These are phyloP conservation scores for Thymelicus sylvestris DNA, from an alignment of 2,888 invertebrate species.

Conservation along the genomic window DNA sequence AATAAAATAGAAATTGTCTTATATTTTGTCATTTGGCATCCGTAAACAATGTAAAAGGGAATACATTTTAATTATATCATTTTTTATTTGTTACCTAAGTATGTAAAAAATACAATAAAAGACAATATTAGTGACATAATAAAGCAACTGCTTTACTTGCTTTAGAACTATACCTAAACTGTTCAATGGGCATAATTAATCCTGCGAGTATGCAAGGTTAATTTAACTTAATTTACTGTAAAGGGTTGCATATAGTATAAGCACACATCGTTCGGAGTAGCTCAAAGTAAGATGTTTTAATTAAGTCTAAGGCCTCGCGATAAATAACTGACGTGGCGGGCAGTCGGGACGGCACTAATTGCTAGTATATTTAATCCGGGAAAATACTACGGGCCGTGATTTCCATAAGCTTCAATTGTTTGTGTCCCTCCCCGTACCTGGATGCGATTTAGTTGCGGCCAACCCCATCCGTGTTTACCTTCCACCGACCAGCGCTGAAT, in stretches of 20 bases:
- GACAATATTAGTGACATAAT: too few relatives aligned
- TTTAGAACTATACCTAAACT: too few relatives aligned
- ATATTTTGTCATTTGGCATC: too few relatives aligned
- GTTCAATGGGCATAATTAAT: not conserved
- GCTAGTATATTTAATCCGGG: slow-evolving; percentile 82
- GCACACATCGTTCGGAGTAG: slow-evolving; percentile 57
- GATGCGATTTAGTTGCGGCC: slow-evolving; percentile 72
- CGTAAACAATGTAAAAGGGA: too few relatives aligned
- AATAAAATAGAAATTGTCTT: too few relatives aligned
- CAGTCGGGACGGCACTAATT: slow-evolving; percentile 76
- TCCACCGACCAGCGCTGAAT: slow-evolving; percentile 64
- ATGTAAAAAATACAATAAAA: too few relatives aligned
- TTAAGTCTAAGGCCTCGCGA: slow-evolving; percentile 81
- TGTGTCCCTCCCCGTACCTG: slow-evolving; percentile 69
- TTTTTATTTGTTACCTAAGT: too few relatives aligned
- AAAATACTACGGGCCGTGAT: slow-evolving; percentile 79
- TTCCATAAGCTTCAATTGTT: slow-evolving; percentile 84
- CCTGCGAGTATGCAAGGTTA: slow-evolving; percentile 47
- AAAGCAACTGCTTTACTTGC: too few relatives aligned
- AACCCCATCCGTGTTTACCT: slow-evolving; percentile 74
- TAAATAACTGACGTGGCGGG: slow-evolving; percentile 75
- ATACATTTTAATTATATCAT: too few relatives aligned
- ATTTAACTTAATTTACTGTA: slow-evolving; percentile 70
- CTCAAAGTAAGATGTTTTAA: slow-evolving; percentile 82
- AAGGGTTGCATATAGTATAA: slow-evolving; percentile 55